Conservation (phyloP, 2,797 vertebrate species). For the Eulemur coronatus region DNA sequence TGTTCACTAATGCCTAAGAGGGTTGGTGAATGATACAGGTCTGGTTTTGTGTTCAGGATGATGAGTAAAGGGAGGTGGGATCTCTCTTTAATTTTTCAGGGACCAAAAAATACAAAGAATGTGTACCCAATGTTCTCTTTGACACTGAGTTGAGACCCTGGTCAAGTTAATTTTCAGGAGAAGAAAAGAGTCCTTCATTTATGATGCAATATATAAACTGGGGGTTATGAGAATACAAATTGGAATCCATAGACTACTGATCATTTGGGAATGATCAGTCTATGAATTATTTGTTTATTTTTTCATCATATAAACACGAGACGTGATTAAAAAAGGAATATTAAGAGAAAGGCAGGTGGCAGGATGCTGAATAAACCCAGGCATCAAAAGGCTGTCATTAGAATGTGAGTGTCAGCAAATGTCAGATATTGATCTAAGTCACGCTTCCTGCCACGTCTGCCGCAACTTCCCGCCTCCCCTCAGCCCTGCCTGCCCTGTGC, state of each 20-base stretch:
- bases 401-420: neutral
- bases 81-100: slow-evolving; percentile 64
- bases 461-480: neutral
- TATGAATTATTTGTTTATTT: neutral
- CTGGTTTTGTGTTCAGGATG: slow-evolving; percentile 49
- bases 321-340: neutral
- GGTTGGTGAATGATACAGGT: slow-evolving; percentile 50
- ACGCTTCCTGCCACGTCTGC: neutral
- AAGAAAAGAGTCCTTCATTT: neutral
- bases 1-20: slow-evolving; percentile 73
- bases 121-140: neutral
- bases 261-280: slow-evolving; percentile 31
- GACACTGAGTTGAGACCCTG: neutral
- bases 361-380: neutral
- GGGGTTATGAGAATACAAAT: slow-evolving; percentile 44
- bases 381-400: neutral
- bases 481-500: fast-evolving
- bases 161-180: neutral
- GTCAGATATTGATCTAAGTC: neutral
- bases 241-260: slow-evolving; percentile 44
- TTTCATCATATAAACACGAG: slow-evolving; percentile 16
- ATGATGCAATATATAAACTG: neutral
- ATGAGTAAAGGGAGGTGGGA: neutral
- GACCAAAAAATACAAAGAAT: neutral
- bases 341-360: neutral